Conservation (phyloP, 35 echinoderm and acorn worm species). For the Lytechinus pictus region DNA sequence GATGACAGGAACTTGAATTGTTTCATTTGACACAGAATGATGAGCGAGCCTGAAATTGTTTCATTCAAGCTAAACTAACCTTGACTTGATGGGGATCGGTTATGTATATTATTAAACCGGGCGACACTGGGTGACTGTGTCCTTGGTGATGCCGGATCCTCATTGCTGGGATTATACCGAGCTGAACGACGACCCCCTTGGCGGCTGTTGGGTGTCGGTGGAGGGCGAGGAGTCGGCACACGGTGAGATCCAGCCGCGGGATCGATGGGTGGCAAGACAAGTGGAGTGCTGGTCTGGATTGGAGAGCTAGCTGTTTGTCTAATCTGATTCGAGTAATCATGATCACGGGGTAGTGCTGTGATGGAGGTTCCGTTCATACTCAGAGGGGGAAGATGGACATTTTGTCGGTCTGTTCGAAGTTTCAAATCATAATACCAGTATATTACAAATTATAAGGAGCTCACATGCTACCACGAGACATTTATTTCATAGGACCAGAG, state of each 20-base stretch:
- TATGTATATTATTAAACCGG: background rate
- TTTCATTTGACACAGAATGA: too few species aligned
- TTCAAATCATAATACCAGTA: too few species aligned
- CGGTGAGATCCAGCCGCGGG: background rate
- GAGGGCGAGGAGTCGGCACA: background rate
- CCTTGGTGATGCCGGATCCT: background rate
- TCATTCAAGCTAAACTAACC: too few species aligned
- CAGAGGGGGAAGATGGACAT: background rate
- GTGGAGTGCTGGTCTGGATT: background rate
- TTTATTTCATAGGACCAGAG: too few species aligned
- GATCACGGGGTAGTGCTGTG: background rate
- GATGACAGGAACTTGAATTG: too few species aligned
- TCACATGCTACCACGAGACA: too few species aligned
- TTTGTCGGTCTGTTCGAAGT: background rate
- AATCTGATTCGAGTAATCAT: background rate
- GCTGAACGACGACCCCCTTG: background rate
- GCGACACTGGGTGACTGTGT: background rate
- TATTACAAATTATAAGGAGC: too few species aligned
- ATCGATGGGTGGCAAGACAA: background rate
- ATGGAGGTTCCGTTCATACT: background rate
- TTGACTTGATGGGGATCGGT: background rate
- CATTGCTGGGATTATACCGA: background rate
- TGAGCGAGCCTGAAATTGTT: too few species aligned
- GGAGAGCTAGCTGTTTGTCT: background rate
- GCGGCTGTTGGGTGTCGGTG: background rate